phyloP scores from a whole-genome alignment of 2,113 vertebrate genomes.

The Gallinago jamesoni region DNA sequence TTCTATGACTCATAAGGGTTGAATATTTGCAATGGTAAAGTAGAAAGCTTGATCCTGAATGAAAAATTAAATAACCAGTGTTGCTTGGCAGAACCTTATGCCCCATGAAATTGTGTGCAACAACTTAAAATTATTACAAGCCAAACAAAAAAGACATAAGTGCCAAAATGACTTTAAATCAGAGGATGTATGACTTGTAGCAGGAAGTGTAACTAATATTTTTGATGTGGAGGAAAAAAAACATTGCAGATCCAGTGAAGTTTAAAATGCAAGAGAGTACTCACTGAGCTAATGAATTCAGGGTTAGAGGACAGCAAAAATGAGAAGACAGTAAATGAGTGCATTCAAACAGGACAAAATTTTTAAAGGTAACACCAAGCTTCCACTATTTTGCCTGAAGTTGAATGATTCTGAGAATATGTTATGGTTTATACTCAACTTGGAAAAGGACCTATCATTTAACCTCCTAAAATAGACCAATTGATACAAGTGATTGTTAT shows the following conservation, averaged over 20 bases:
- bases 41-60: neutral
- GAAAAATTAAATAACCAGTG: neutral
- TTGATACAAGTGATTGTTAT: neutral
- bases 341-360: neutral
- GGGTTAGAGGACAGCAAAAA: neutral
- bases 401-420: neutral
- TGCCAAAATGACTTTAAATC: neutral
- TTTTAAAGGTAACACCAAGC: neutral
- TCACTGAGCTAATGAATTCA: neutral
- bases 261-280: neutral
- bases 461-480: neutral
- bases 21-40: neutral
- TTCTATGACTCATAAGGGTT: neutral
- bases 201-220: neutral
- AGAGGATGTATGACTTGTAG: neutral
- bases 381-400: neutral
- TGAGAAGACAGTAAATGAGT: neutral
- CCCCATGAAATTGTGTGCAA: neutral
- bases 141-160: neutral
- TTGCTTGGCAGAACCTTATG: neutral
- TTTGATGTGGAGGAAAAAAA: neutral
- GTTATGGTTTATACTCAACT: neutral
- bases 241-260: neutral
- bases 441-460: neutral
- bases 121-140: neutral